Conservation (phyloP, 1,140 invertebrate species). For the Araneus ventricosus region DNA sequence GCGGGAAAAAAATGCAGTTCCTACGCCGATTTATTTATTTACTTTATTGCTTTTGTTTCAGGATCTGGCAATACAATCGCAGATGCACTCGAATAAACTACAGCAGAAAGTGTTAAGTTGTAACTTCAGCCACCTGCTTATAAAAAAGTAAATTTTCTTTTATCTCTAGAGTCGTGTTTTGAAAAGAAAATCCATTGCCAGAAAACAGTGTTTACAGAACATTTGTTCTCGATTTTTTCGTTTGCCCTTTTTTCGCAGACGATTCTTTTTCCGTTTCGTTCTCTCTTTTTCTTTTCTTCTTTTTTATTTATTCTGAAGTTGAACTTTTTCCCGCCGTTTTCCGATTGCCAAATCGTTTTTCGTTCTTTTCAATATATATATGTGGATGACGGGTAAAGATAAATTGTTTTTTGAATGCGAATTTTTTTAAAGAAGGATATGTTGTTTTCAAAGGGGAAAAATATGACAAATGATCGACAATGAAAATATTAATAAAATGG, state of each 20-base stretch:
- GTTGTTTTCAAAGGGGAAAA: conserved; percentile 70
- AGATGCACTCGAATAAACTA: conserved; percentile 70
- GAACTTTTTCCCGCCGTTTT: conserved; percentile 12
- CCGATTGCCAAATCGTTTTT: conserved; percentile 57
- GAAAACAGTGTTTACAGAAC: conserved; percentile 68
- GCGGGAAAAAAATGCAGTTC: conserved; percentile 66
- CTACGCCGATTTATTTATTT: conserved; percentile 20
- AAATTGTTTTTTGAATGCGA: conserved; percentile 63
- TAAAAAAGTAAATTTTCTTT: conserved; percentile 50
- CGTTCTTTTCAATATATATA: conserved; percentile 35
- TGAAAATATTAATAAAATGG: conserved; percentile 73
- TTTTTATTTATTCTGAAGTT: conserved; percentile 13
- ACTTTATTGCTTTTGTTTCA: background rate
- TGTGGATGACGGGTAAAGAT: conserved; percentile 62
- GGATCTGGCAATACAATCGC: conserved; percentile 55
- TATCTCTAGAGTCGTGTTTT: background rate
- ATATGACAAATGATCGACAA: conserved; percentile 73
- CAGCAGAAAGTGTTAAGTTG: conserved; percentile 50
- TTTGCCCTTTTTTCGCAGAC: background rate
- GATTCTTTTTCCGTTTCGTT: background rate
- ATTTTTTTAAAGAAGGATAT: conserved; percentile 51
- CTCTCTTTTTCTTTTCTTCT: background rate
- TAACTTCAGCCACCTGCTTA: conserved; percentile 56
- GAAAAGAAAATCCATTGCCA: conserved; percentile 59
- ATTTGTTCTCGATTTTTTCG: conserved; percentile 35